phyloP scores from a whole-genome alignment of 2,888 invertebrate genomes.

The Altica lythri region DNA sequence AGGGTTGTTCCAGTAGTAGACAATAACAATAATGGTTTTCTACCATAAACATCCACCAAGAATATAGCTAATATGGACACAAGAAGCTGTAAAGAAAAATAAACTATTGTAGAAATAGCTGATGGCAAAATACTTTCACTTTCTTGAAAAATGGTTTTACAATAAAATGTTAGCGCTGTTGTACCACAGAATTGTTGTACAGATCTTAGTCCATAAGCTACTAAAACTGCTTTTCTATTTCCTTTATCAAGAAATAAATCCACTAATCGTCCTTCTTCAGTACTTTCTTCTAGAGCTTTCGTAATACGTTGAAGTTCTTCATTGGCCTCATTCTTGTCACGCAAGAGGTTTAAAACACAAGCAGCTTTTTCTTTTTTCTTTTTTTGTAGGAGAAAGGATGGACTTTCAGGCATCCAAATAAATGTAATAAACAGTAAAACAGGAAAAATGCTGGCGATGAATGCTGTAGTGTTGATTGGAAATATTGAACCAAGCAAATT shows the following conservation, averaged over 20 bases:
- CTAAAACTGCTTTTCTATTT: slow-evolving; percentile 67
- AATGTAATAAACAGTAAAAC: slow-evolving; percentile 58
- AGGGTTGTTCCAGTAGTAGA: slow-evolving; percentile 58
- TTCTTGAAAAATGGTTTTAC: slow-evolving; percentile 60
- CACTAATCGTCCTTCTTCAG: slow-evolving; percentile 7
- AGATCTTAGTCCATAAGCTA: slow-evolving; percentile 64
- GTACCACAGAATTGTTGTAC: slow-evolving; percentile 65
- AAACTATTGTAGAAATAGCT: slow-evolving; percentile 47
- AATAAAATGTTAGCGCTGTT: slow-evolving; percentile 67
- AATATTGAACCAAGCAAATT: slow-evolving; percentile 58
- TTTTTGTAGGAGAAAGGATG: slow-evolving; percentile 58
- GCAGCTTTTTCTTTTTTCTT: slow-evolving; percentile 57
- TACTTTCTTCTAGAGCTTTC: slow-evolving; percentile 38
- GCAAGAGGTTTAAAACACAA: slow-evolving; percentile 57
- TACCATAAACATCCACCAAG: slow-evolving; percentile 63
- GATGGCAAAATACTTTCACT: slow-evolving; percentile 55
- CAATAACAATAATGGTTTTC: slow-evolving; percentile 60
- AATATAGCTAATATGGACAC: slow-evolving; percentile 63
- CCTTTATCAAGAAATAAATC: slow-evolving; percentile 60
- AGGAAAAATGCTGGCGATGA: slow-evolving; percentile 58
- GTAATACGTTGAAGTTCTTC: slow-evolving; percentile 50
- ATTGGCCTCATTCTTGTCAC: slow-evolving; percentile 60
- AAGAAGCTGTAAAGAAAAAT: slow-evolving; percentile 61
- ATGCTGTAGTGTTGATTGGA: slow-evolving; percentile 59
- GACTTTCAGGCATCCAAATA: slow-evolving; percentile 65